phyloP scores from a whole-genome alignment of 2,888 invertebrate genomes.

The Hetaerina titia region DNA sequence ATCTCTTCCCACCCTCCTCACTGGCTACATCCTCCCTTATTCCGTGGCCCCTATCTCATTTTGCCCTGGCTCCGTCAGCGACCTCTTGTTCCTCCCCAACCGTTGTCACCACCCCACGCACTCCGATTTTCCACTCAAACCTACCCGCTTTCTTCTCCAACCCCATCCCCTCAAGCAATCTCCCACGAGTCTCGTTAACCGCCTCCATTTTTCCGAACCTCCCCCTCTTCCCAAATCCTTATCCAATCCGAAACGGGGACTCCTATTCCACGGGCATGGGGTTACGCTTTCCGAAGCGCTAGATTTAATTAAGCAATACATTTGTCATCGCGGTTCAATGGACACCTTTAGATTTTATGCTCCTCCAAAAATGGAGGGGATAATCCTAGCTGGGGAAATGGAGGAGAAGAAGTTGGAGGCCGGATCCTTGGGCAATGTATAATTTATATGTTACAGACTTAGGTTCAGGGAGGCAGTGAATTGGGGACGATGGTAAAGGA shows the following conservation, averaged over 20 bases:
- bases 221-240: neutral
- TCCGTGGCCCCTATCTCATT: too few species aligned
- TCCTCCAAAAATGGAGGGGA: neutral
- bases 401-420: neutral
- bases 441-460: neutral
- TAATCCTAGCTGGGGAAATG: neutral
- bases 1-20: neutral
- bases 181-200: neutral
- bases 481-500: too few species aligned
- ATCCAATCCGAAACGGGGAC: neutral
- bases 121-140: too few species aligned
- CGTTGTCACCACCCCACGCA: too few species aligned
- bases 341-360: neutral
- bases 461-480: too few species aligned
- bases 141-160: neutral
- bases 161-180: neutral
- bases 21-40: neutral
- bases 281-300: neutral
- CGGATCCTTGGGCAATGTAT: neutral
- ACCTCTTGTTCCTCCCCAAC: too few species aligned
- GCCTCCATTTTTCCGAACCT: too few species aligned
- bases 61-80: too few species aligned
- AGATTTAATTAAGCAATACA: constrained; percentile 16
- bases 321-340: constrained; percentile 30
- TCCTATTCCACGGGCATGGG: neutral